phyloP scores from a whole-genome alignment of 2,113 vertebrate species.

The Eptesicus fuscus region DNA sequence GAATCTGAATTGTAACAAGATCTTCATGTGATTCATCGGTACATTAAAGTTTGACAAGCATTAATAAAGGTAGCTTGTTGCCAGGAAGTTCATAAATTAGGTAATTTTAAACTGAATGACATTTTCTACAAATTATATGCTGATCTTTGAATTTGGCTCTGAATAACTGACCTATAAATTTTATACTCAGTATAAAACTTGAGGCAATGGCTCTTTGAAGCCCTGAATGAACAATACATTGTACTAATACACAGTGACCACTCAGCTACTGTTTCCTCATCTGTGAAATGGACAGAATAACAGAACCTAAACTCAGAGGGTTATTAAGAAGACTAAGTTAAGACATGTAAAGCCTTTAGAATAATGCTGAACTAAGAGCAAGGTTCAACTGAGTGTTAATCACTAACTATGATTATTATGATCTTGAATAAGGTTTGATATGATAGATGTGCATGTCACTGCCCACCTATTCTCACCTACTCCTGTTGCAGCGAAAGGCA shows the following conservation, averaged over 20 bases:
- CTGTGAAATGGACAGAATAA: neutral
- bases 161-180: neutral
- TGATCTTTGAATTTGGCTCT: neutral
- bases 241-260: neutral
- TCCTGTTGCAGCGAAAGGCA: neutral
- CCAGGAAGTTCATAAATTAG: neutral
- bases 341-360: neutral
- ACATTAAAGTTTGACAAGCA: neutral
- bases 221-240: neutral
- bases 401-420: neutral
- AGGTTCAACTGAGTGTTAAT: neutral
- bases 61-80: neutral
- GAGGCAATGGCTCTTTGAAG: neutral
- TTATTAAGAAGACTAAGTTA: neutral
- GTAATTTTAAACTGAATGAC: neutral
- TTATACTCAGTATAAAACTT: neutral
- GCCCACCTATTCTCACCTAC: neutral
- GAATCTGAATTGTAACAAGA: neutral
- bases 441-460: accelerated
- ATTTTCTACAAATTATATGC: neutral
- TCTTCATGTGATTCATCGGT: neutral
- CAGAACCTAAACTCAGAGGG: neutral
- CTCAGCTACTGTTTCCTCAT: neutral
- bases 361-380: neutral
- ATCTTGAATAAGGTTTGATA: neutral